Evolutionary conservation across 2,797 vertebrate genomes (phyloP).

Genomic region (Enteromius unitaeniatus): DNA sequence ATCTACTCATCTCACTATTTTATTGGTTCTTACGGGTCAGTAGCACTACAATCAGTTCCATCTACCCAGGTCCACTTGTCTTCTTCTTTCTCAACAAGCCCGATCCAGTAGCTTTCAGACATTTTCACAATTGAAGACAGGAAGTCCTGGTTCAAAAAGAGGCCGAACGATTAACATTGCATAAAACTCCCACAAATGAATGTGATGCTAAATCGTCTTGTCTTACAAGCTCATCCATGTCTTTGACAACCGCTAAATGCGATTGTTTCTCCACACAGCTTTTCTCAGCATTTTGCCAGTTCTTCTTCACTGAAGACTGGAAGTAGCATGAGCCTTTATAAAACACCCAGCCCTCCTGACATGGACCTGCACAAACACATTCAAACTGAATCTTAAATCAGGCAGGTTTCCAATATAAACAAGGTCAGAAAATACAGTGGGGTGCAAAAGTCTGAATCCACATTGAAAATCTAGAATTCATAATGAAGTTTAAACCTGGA

Average conservation of each 20-base stretch:
- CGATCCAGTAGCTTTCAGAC: slow-evolving; percentile 69
- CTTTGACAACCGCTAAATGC: slow-evolving; percentile 74
- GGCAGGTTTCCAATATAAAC: not conserved
- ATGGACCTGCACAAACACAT: slow-evolving; percentile 64
- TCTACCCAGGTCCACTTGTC: slow-evolving; percentile 78
- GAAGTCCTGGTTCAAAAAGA: slow-evolving; percentile 63
- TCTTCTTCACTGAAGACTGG: slow-evolving; percentile 41
- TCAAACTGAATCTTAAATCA: not conserved
- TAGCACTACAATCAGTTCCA: slow-evolving; percentile 68
- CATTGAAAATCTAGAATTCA: not conserved
- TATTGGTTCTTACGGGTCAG: slow-evolving; percentile 64
- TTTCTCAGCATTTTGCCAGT: slow-evolving; percentile 70
- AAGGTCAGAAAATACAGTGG: not conserved
- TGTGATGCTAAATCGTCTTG: not conserved
- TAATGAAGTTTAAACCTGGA: not conserved
- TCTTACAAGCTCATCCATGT: slow-evolving; percentile 71
- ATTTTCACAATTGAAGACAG: slow-evolving; percentile 62
- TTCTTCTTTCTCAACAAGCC: slow-evolving; percentile 73
- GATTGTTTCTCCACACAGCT: slow-evolving; percentile 56
- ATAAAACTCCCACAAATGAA: not conserved
- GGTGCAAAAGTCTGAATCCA: not conserved
- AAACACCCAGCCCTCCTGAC: slow-evolving; percentile 67
- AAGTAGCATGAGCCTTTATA: slow-evolving; percentile 72
- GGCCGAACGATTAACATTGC: not conserved
- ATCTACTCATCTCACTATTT: not conserved